phyloP scores from a whole-genome alignment of 2,888 invertebrate species.

The Cactoblastis cactorum region DNA sequence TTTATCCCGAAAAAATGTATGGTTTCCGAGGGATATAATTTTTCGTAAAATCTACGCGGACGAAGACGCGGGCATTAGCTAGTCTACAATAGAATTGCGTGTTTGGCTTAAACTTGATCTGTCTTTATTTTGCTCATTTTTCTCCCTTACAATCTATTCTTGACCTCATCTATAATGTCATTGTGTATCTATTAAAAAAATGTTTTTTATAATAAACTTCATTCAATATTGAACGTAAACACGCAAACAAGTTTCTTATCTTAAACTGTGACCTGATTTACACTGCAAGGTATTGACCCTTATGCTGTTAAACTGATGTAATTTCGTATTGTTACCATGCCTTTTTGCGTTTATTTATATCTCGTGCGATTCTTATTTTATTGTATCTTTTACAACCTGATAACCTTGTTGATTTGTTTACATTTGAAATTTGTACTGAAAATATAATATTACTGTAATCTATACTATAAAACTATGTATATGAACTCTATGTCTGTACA shows the following conservation, averaged over 20 bases:
- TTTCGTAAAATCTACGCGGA: too few relatives aligned
- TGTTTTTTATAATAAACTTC: too few relatives aligned
- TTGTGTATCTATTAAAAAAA: neutral
- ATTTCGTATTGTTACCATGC: constrained; percentile 10
- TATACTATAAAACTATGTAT: too few relatives aligned
- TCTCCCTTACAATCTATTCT: too few relatives aligned
- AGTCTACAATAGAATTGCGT: too few relatives aligned
- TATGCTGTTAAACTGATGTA: constrained; percentile 24
- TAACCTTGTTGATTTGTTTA: neutral
- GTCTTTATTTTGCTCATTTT: too few relatives aligned
- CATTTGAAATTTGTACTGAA: neutral
- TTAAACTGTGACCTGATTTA: neutral
- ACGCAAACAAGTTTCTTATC: neutral
- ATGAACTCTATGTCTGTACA: too few relatives aligned
- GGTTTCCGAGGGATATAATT: too few relatives aligned
- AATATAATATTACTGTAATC: neutral
- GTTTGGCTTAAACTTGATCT: too few relatives aligned
- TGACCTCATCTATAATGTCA: neutral
- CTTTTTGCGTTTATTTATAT: neutral
- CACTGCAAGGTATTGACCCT: neutral
- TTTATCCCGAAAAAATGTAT: too few relatives aligned
- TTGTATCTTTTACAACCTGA: neutral
- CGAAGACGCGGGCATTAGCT: too few relatives aligned
- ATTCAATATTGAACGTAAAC: constrained; percentile 1
- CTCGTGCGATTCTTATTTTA: neutral